Evolutionary conservation across 2,888 invertebrate species (phyloP).

Genomic region (Agrotis segetum): DNA sequence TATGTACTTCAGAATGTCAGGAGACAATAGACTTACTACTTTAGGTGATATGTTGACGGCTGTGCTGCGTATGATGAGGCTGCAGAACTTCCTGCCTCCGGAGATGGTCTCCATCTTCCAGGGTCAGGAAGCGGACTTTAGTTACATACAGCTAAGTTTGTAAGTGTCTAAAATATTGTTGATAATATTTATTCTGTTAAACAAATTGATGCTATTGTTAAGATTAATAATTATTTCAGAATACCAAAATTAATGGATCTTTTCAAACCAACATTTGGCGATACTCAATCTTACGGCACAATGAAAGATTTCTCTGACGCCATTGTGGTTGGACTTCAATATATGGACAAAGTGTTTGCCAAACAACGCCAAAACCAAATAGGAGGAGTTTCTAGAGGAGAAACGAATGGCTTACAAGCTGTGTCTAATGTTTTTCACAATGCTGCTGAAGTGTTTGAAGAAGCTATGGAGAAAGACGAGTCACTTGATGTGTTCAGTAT

Average conservation of each 20-base stretch:
- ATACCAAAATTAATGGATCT: slow-evolving; percentile 80
- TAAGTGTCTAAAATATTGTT: slow-evolving; percentile 69
- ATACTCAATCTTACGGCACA: slow-evolving; percentile 79
- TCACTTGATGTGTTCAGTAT: slow-evolving; percentile 78
- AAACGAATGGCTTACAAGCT: slow-evolving; percentile 52
- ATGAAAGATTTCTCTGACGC: slow-evolving; percentile 77
- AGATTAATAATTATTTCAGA: slow-evolving; percentile 72
- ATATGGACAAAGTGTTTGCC: slow-evolving; percentile 77
- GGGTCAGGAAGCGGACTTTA: slow-evolving; percentile 77
- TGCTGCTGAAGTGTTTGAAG: slow-evolving; percentile 69
- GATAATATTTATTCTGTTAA: background rate
- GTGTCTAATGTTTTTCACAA: slow-evolving; percentile 73
- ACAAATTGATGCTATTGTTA: background rate
- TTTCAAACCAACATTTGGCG: slow-evolving; percentile 83
- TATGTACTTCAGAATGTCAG: slow-evolving; percentile 87
- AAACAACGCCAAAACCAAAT: slow-evolving; percentile 58
- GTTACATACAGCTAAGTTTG: slow-evolving; percentile 82
- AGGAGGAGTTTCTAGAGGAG: slow-evolving; percentile 22
- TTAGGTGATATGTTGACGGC: slow-evolving; percentile 85
- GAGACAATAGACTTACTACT: slow-evolving; percentile 83
- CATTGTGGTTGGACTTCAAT: slow-evolving; percentile 73
- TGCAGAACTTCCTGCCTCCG: slow-evolving; percentile 86
- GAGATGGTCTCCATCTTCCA: slow-evolving; percentile 79
- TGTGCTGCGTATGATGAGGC: slow-evolving; percentile 81
- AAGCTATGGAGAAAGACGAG: slow-evolving; percentile 63